Percentiles rank a stretch among this genome's conserved stretches.
Evolutionary conservation across 2,888 invertebrate species (phyloP).

Genomic region (Hetaerina titia): DNA sequence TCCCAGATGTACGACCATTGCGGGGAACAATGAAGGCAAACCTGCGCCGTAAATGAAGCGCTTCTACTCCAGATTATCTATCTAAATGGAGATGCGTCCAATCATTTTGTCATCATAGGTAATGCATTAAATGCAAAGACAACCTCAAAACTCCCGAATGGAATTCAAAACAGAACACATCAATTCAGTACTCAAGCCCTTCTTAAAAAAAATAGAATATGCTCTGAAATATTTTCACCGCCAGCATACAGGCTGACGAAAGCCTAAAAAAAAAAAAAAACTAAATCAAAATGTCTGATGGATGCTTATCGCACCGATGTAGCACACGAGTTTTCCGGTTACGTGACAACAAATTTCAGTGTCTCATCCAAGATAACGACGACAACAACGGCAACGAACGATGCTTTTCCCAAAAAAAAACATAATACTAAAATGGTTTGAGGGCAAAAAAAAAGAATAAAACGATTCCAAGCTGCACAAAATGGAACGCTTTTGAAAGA

Average conservation of each 20-base stretch:
- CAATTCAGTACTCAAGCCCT: not conserved
- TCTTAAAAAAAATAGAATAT: not conserved
- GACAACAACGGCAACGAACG: not conserved
- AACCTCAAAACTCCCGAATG: too few relatives aligned
- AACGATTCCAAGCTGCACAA: not conserved
- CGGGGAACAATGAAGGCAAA: too few relatives aligned
- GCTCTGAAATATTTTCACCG: not conserved
- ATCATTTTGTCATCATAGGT: too few relatives aligned
- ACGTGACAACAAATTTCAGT: not conserved
- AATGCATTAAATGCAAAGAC: too few relatives aligned
- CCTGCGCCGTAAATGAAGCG: too few relatives aligned
- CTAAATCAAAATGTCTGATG: not conserved
- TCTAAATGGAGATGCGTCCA: too few relatives aligned
- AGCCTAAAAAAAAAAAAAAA: not conserved
- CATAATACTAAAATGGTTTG: not conserved
- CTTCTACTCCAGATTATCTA: too few relatives aligned
- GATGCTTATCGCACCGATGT: conserved; percentile 18
- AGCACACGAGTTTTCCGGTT: not conserved
- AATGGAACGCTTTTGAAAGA: not conserved
- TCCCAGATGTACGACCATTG: too few relatives aligned
- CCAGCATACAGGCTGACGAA: not conserved
- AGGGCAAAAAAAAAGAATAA: not conserved
- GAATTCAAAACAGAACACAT: not conserved
- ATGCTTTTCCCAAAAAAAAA: not conserved
- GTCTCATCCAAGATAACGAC: not conserved